Evolutionary conservation across 2,113 vertebrate species (phyloP), one percentile per base, ranked within the genome.

Genomic region (Microtus richardsoni): DNA sequence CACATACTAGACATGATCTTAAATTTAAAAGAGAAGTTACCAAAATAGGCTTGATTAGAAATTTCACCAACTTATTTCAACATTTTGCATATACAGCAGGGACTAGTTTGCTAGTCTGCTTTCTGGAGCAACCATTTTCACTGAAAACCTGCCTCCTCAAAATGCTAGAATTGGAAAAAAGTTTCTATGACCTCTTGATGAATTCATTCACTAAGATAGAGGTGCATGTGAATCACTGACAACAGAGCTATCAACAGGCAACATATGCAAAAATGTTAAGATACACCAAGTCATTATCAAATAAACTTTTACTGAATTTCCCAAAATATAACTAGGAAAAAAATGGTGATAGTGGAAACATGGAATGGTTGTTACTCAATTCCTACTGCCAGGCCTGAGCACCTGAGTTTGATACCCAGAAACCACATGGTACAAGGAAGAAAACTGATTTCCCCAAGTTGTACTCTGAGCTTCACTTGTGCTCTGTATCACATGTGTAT

Each of bases 41-140:
- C 49, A 79, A 96, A 95, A 95, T 39, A 70, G 10, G 39, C 33
- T 94, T 95, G 85, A 62, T 75, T 71, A 88, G 58, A 89, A 26
- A 93, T 44, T 24, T 88, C 21, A 49, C 79, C 74, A 93, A 68
- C 66, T 89, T 85, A 47, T 68, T 75, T 64, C 70, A 90, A 64
- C 58, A 94, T 88, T 36, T 84, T 47, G 19, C 39, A 94, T 10
- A 70, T 70, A 41, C 2, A 86, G 60, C 13, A 64, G 36, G 22
- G 10, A 84, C 13, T 28, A n/a, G 3, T 74, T 41, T 92, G 87
- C 44, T 49, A 94, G n/a, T 68, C 60, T 92, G 24, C 66, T 83
- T 92, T 90, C 80, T 93, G 71, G 44, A 26, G 49, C 49, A 96
- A 88, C 66, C 62, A 52, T 12, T 93, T 95, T 91, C 47, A 89